Base-by-base conservation (phyloP, 2,888 invertebrate species). In the Diarsia rubi region DNA sequence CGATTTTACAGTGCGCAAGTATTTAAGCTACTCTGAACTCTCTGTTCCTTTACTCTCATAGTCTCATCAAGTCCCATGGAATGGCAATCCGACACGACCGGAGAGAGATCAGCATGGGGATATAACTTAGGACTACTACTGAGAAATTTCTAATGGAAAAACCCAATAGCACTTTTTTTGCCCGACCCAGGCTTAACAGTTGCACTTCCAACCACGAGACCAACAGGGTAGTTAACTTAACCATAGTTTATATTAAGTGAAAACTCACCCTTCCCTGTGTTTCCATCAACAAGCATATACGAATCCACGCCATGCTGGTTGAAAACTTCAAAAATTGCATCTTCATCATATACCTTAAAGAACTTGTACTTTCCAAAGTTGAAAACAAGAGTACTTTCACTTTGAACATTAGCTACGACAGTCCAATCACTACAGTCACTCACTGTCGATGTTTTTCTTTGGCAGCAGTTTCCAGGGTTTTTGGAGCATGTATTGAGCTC, bases 221-320 rank as follows among this genome's bases (percentile, higher is more conserved):
- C 37, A 6, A 37, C 37, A 37, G 37, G 37, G 8, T 6, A 37
- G 37, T 37, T 37, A 6, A 37, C 37, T 8, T 37, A 37, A 6
- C 37, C 8, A 37, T 37, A 37, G 6, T 37, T 37, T 37, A 37
- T 37, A 70, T 31, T 12, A 65, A 31, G n/a, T 31, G 2, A 16
- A 1, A 44, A 75, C 69, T 77, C 92, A 98, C 98, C 98, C 94
- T 97, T 97, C 2, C 97, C 98, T 9, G 98, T 98, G 88, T 98
- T 98, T 2, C 98, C 98, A 81, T 97, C 98, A 0, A 98, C 96
- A 47, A 98, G 89, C 91, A 97, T 95, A 88, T 97, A 97, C 19
- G 95, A 94, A 71, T 95, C 93, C 14, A 92, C 85, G 0, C 96
- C 95, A 75, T 96, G 89, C 67, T 91, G 91, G 2, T 90, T 82